Base-by-base conservation (phyloP, 2,888 invertebrate genomes). In the Siphlonurus alternatus region DNA sequence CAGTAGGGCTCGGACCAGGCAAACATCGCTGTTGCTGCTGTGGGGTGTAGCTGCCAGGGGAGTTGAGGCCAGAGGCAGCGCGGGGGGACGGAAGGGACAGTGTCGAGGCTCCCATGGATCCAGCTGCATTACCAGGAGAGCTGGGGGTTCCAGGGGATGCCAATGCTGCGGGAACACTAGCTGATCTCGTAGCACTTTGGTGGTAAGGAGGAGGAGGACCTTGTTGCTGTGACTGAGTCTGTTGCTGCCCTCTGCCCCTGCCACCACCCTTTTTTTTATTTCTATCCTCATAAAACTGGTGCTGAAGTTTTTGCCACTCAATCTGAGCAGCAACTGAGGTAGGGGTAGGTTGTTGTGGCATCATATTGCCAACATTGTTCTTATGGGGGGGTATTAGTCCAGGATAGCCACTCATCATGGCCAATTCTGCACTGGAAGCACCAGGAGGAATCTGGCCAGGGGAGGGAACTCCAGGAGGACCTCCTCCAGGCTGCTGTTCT, bases 231-330 rank as follows among this genome's bases (percentile, higher is more conserved):
- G 38, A 15, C 38, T 38, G 38, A 25, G 51, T 51, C 61, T 63
- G 66, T 25, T 67, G 67, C 22, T 60, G 56, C 51, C 59, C 54
- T 68, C 77, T 61, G 25, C 61, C 61, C 18, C 66, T 56, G 53
- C 65, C 64, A 61, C 66, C 61, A 10, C 65, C 66, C 20, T 66
- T 69, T 66, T 72, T 73, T 72, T 84, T 84, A 70, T 83, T 84
- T 71, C 85, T 83, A 63, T 82, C 81, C 70, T 92, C 91, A 71
- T 86, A 87, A 76, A 88, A 91, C 75, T 92, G 90, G 72, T 89
- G 87, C 72, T 93, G 93, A 69, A 93, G 76, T 75, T 93, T 92
- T 71, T 89, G 88, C 94, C 94, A 94, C 73, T 94, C 93, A 75
- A 90, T 82, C 76, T 88, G 88, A 2, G 84, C 84, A 68, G 81